phyloP scores from a whole-genome alignment of 1,140 invertebrate species.

The Drosophila tani region DNA sequence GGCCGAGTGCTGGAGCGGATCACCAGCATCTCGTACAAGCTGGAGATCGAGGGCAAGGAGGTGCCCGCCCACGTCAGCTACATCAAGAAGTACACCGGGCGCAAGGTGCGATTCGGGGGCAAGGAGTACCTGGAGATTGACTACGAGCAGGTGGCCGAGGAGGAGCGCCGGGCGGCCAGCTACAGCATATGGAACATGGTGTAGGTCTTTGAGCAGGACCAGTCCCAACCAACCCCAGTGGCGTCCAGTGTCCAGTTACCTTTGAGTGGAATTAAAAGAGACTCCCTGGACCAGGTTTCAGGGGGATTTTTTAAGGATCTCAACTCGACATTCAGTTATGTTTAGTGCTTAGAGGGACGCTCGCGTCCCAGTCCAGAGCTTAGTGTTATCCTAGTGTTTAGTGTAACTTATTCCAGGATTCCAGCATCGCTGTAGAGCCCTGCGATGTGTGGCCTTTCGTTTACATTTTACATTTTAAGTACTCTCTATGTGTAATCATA shows the following conservation, averaged over 20 bases:
- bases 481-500: slow-evolving; percentile 54
- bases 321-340: slow-evolving; percentile 76
- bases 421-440: slow-evolving; percentile 25
- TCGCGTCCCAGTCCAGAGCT: slow-evolving; percentile 27
- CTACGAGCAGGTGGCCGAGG: slow-evolving; percentile 80
- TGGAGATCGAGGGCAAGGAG: slow-evolving; percentile 80
- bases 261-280: slow-evolving; percentile 76
- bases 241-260: slow-evolving; percentile 40
- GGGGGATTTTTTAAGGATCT: slow-evolving; percentile 77
- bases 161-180: slow-evolving; percentile 75
- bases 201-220: slow-evolving; percentile 19
- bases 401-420: slow-evolving; percentile 70
- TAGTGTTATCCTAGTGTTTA: slow-evolving; percentile 70
- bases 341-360: slow-evolving; percentile 55
- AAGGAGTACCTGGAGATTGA: slow-evolving; percentile 84
- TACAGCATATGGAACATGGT: slow-evolving; percentile 85
- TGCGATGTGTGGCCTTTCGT: slow-evolving; percentile 42
- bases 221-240: slow-evolving; percentile 18
- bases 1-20: slow-evolving; percentile 75
- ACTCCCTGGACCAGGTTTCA: slow-evolving; percentile 35
- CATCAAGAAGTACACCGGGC: slow-evolving; percentile 79
- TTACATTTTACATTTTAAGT: slow-evolving; percentile 62
- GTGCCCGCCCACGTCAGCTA: slow-evolving; percentile 79
- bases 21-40: slow-evolving; percentile 81
- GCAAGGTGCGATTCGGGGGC: slow-evolving; percentile 79